Percentiles rank a stretch among this genome's conserved stretches.
phyloP scores from a whole-genome alignment of 2,113 vertebrate genomes.

The Myiozetetes cayanensis region DNA sequence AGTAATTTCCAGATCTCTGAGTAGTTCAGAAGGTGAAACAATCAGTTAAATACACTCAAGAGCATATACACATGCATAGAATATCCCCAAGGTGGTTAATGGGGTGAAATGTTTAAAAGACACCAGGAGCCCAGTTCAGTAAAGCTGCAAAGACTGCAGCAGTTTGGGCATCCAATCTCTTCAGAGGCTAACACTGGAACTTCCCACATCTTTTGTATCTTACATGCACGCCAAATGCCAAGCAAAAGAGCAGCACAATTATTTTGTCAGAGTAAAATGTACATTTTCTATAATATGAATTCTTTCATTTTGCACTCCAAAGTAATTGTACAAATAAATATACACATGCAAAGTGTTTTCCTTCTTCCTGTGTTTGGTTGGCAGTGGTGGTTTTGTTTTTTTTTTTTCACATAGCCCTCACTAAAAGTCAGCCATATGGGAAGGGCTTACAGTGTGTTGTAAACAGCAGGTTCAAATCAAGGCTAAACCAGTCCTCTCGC shows the following conservation, averaged over 20 bases:
- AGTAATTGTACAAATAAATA: neutral
- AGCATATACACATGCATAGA: neutral
- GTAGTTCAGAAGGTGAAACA: conserved; percentile 47
- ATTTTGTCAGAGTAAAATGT: neutral
- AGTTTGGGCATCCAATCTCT: neutral
- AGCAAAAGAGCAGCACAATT: neutral
- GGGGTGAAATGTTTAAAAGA: neutral
- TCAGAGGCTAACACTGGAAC: neutral
- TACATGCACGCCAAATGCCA: neutral
- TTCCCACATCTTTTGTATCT: neutral
- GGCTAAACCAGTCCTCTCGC: conserved; percentile 51
- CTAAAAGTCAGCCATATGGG: conserved; percentile 20
- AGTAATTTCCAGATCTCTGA: conserved; percentile 27
- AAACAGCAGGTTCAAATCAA: conserved; percentile 68
- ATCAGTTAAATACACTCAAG: neutral
- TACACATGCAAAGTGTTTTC: neutral
- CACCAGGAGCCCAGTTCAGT: neutral
- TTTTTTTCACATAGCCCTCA: conserved; percentile 1
- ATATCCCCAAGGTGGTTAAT: neutral
- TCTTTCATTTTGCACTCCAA: neutral
- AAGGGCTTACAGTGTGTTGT: conserved; percentile 43
- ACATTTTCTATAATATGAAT: neutral
- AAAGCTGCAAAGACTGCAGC: neutral
- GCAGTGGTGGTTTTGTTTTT: neutral
- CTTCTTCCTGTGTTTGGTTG: neutral